A percentile compares a stretch with the other conserved stretches of the same genome.
phyloP scores from a whole-genome alignment of 2,797 vertebrate genomes.

The Acanthornis magna region DNA sequence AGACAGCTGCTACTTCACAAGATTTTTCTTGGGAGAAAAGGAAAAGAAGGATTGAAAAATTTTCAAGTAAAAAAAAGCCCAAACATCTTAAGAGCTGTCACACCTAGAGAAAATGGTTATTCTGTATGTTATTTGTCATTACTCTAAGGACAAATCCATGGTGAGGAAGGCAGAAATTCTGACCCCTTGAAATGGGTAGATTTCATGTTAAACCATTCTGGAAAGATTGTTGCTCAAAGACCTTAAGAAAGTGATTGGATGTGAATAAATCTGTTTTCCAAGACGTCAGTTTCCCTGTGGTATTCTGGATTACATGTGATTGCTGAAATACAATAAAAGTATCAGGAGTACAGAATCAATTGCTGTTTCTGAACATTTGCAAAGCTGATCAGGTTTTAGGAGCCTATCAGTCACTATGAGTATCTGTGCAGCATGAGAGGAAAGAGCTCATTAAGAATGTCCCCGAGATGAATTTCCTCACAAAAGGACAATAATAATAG shows the following conservation, averaged over 20 bases:
- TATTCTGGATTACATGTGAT: not conserved
- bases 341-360: not conserved
- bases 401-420: not conserved
- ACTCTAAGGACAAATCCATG: not conserved
- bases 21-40: not conserved
- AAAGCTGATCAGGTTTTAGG: not conserved
- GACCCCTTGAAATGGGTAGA: accelerated
- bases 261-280: not conserved
- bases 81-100: not conserved
- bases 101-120: not conserved
- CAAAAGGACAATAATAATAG: not conserved
- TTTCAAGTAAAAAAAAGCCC: not conserved
- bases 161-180: not conserved
- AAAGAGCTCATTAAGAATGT: not conserved
- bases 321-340: not conserved
- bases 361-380: not conserved
- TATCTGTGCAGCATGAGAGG: not conserved
- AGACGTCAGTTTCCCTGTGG: not conserved
- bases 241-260: not conserved
- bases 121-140: not conserved
- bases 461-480: not conserved
- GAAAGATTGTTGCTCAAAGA: not conserved
- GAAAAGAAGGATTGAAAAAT: not conserved
- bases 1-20: not conserved
- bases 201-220: not conserved